These are phyloP conservation scores for Trichacis sp. DNA, from an alignment of 2,888 invertebrate genomes.

Conservation along the genomic window DNA sequence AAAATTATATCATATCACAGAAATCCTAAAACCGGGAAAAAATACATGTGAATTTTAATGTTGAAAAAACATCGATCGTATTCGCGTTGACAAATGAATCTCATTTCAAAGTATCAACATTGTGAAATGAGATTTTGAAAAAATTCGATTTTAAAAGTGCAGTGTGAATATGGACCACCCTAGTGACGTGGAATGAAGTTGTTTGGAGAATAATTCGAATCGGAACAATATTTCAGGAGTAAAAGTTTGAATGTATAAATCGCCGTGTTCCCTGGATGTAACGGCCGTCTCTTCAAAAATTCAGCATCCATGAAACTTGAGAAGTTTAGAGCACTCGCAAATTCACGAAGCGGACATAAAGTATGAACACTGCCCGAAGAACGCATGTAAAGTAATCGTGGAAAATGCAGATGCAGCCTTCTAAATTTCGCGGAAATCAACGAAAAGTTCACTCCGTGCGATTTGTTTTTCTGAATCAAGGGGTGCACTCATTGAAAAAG, in stretches of 20 bases:
- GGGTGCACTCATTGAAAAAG: not conserved
- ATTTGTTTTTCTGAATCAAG: conserved; percentile 26
- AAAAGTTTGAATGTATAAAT: not conserved
- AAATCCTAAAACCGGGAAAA: too few relatives aligned
- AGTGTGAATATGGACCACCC: too few relatives aligned
- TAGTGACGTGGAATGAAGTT: not conserved
- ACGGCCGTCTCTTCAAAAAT: conserved; percentile 18
- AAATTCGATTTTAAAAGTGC: too few relatives aligned
- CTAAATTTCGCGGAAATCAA: conserved; percentile 36
- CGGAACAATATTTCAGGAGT: not conserved
- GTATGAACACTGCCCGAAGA: conserved; percentile 29
- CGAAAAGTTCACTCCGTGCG: conserved; percentile 31
- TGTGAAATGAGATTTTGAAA: too few relatives aligned
- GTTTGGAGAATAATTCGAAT: not conserved
- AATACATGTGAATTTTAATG: too few relatives aligned
- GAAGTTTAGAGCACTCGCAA: conserved; percentile 30
- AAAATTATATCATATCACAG: too few relatives aligned
- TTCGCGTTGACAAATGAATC: too few relatives aligned
- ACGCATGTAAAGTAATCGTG: conserved; percentile 36
- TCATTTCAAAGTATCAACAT: too few relatives aligned
- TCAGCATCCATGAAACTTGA: conserved; percentile 27
- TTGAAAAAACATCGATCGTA: too few relatives aligned
- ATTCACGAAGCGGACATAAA: conserved; percentile 32
- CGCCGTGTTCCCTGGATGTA: not conserved
- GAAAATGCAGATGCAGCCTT: conserved; percentile 31